Percentiles rank a stretch among this genome's conserved stretches.
phyloP scores from a whole-genome alignment of 2,113 vertebrate species.

The Brachionichthys hirsutus region DNA sequence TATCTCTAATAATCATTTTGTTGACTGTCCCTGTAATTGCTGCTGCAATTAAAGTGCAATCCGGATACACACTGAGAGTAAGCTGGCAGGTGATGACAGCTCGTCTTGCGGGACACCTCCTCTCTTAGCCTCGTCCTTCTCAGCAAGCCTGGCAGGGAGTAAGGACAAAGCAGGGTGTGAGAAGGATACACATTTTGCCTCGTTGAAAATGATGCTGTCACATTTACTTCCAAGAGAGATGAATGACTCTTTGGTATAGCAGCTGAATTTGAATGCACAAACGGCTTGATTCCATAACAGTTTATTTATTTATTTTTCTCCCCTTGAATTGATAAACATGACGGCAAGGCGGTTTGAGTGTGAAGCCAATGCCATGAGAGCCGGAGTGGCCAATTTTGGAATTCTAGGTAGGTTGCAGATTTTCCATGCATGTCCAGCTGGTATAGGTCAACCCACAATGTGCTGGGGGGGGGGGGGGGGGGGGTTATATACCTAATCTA shows the following conservation, averaged over 20 bases:
- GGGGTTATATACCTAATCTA: no score
- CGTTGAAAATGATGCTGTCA: slow-evolving; percentile 31
- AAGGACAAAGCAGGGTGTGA: slow-evolving; percentile 2
- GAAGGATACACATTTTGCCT: slow-evolving; percentile 38
- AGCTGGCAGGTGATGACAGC: slow-evolving; percentile 31
- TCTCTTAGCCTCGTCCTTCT: slow-evolving; percentile 25
- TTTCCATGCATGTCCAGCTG: no score
- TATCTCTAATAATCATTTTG: no score
- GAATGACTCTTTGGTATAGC: slow-evolving; percentile 26
- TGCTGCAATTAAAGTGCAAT: neutral
- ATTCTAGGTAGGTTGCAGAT: no score
- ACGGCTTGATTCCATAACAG: slow-evolving; percentile 36
- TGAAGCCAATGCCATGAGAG: no score
- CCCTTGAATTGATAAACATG: slow-evolving; percentile 19
- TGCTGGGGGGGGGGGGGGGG: no score
- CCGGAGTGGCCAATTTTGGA: no score
- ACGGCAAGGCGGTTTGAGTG: no score
- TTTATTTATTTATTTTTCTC: no score
- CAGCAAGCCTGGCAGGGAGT: slow-evolving; percentile 21
- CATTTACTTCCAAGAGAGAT: slow-evolving; percentile 35
- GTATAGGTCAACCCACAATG: no score
- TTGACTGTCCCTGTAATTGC: no score
- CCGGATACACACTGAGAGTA: neutral
- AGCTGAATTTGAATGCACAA: slow-evolving; percentile 20
- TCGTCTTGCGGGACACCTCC: slow-evolving; percentile 44